Percentiles rank a stretch among this genome's conserved stretches.
phyloP scores from a whole-genome alignment of 2,797 vertebrate species.

The Notolepis coatsorum region DNA sequence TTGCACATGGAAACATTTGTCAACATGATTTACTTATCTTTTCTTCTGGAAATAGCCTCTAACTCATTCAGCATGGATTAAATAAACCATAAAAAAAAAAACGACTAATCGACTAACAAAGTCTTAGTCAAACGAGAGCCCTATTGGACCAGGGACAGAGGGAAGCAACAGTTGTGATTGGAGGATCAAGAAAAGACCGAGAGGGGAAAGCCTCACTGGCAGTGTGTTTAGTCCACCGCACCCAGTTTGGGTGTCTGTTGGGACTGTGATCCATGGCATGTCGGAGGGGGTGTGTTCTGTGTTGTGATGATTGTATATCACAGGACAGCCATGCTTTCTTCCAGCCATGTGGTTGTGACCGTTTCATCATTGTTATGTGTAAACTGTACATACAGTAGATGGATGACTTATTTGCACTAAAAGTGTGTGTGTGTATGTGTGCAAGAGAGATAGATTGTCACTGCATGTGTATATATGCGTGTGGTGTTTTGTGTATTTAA shows the following conservation, averaged over 20 bases:
- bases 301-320: constrained; percentile 47
- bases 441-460: background rate
- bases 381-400: background rate
- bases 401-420: constrained; percentile 1
- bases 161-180: too few relatives aligned
- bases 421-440: background rate
- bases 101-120: too few relatives aligned
- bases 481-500: constrained; percentile 6
- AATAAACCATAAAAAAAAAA: too few relatives aligned
- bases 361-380: constrained; percentile 6
- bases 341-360: constrained; percentile 37
- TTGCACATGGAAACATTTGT: too few relatives aligned
- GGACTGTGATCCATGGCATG: constrained; percentile 57
- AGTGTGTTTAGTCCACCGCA: constrained; percentile 15
- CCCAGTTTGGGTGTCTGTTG: constrained; percentile 30
- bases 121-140: too few relatives aligned
- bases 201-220: too few relatives aligned
- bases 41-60: too few relatives aligned
- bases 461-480: background rate
- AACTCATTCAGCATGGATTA: too few relatives aligned
- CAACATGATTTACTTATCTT: too few relatives aligned
- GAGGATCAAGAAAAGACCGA: too few relatives aligned
- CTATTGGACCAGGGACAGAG: too few relatives aligned
- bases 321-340: constrained; percentile 41
- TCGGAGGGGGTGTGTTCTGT: constrained; percentile 41